These are phyloP conservation scores for Oceanodroma tethys DNA, from an alignment of 2,113 vertebrate genomes.

Conservation along the genomic window DNA sequence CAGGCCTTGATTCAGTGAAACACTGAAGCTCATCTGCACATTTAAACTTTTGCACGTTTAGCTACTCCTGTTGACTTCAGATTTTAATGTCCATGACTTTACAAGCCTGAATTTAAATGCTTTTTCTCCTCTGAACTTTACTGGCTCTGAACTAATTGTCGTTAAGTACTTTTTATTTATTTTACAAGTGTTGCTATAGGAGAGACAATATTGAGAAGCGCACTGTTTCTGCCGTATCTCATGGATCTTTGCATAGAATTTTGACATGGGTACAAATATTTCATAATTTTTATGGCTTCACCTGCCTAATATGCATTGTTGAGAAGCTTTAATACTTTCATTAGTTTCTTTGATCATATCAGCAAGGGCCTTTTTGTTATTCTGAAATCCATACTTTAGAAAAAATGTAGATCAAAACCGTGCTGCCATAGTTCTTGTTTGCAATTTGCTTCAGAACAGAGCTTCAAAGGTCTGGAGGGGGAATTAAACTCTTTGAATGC, in stretches of 20 bases:
- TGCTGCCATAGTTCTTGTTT: background rate
- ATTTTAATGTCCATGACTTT: background rate
- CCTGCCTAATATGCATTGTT: background rate
- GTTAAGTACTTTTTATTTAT: background rate
- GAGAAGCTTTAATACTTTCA: background rate
- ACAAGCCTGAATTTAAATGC: background rate
- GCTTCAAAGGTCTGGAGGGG: conserved; percentile 2
- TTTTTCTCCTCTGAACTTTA: background rate
- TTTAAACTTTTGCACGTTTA: background rate
- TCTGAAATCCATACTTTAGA: background rate
- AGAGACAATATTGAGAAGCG: background rate
- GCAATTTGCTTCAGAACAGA: conserved; percentile 11
- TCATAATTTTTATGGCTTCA: background rate
- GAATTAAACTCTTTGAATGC: conserved; percentile 26
- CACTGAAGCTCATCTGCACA: background rate
- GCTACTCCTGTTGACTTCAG: background rate
- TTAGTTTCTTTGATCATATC: background rate
- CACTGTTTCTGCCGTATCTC: background rate
- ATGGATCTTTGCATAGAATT: background rate
- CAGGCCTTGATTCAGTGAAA: background rate
- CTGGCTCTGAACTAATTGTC: background rate
- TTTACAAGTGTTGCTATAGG: background rate
- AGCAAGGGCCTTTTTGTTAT: background rate
- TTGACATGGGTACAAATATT: background rate
- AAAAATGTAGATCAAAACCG: background rate